These are phyloP conservation scores for Tanypteryx hageni DNA, from an alignment of 2,888 invertebrate species.

Conservation along the genomic window DNA sequence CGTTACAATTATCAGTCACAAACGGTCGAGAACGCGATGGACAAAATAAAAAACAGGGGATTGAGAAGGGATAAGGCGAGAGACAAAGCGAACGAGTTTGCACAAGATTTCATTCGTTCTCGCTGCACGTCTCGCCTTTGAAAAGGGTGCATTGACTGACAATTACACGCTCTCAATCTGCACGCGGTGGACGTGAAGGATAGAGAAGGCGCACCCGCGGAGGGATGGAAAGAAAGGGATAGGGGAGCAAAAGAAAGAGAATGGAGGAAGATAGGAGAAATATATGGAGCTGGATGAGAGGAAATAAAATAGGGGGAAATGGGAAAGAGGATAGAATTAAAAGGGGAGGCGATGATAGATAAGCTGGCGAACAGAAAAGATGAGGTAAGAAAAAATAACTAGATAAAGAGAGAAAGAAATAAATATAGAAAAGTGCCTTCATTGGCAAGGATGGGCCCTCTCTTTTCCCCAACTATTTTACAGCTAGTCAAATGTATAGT, in stretches of 20 bases:
- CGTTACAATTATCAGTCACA: background rate
- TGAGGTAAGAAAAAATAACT: no score
- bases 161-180: conserved; percentile 48
- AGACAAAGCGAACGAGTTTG: conserved; percentile 21
- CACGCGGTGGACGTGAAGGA: background rate
- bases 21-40: background rate
- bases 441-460: no score
- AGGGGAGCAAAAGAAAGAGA: background rate
- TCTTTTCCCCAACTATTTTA: no score
- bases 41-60: background rate
- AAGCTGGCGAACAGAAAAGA: no score
- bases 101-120: conserved; percentile 21
- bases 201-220: background rate
- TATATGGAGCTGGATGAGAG: background rate
- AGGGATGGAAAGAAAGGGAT: background rate
- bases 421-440: no score
- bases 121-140: conserved; percentile 11
- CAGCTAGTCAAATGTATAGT: no score
- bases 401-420: no score
- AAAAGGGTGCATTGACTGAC: conserved; percentile 38
- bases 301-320: background rate
- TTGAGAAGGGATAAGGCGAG: background rate
- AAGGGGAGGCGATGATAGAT: no score
- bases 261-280: background rate
- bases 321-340: no score